These are phyloP conservation scores for Phrynocephalus forsythii DNA, from an alignment of 2,797 vertebrate species.

Conservation along the genomic window DNA sequence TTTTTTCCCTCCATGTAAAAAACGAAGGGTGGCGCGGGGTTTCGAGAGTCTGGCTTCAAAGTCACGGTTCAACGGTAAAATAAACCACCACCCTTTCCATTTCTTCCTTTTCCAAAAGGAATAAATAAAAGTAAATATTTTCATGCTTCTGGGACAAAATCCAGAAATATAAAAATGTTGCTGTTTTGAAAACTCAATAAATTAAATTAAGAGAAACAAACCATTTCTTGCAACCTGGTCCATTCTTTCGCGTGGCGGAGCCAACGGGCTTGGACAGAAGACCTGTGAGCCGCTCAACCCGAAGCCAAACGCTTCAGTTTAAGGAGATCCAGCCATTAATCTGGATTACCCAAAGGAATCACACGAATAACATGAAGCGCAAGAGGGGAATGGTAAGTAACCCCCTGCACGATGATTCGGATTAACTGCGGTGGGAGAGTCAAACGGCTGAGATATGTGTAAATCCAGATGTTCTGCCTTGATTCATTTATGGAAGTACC, in stretches of 20 bases:
- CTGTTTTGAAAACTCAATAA: constrained; percentile 26
- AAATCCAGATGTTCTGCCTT: not conserved
- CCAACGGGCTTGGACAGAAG: not conserved
- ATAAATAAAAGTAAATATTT: constrained; percentile 21
- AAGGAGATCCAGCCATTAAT: not conserved
- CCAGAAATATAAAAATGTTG: constrained; percentile 29
- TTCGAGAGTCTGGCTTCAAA: not conserved
- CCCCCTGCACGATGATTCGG: not conserved
- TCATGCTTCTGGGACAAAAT: constrained; percentile 34
- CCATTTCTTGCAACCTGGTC: not conserved
- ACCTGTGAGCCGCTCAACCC: not conserved
- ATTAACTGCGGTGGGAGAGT: too few relatives aligned
- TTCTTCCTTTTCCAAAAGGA: constrained; percentile 11
- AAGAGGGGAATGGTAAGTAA: not conserved
- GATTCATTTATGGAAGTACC: not conserved
- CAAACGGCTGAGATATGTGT: not conserved
- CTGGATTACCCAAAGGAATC: not conserved
- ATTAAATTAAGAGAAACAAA: constrained; percentile 22
- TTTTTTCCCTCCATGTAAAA: not conserved
- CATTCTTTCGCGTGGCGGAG: not conserved
- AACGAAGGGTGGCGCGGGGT: not conserved
- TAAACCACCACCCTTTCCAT: not conserved
- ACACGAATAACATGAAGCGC: not conserved
- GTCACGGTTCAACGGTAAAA: not conserved
- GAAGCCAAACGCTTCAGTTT: not conserved